These are phyloP conservation scores for Allacma fusca DNA, from an alignment of 2,888 invertebrate species.

Conservation along the genomic window DNA sequence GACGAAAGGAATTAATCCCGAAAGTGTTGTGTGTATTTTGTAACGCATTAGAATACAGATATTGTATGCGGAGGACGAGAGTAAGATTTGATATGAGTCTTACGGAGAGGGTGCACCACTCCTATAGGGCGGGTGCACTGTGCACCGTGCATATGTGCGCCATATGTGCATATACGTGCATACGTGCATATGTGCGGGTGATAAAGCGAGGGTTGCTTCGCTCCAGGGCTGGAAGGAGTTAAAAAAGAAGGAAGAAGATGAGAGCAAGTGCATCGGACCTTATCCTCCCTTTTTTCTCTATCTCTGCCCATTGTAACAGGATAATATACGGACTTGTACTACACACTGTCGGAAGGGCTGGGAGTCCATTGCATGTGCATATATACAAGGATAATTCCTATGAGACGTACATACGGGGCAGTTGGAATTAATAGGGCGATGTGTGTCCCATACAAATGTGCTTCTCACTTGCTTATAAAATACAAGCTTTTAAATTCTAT, in stretches of 20 bases:
- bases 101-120: too few species aligned
- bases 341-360: too few species aligned
- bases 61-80: too few species aligned
- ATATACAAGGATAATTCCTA: background rate
- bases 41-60: too few species aligned
- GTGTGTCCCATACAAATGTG: conserved; percentile 9
- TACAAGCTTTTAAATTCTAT: too few species aligned
- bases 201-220: background rate
- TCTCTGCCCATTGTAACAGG: background rate
- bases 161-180: too few species aligned
- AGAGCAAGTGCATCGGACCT: conserved; percentile 12
- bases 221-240: background rate
- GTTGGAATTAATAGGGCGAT: background rate
- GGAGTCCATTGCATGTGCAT: background rate
- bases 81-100: too few species aligned
- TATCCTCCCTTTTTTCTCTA: background rate
- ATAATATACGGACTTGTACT: background rate
- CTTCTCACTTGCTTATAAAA: background rate
- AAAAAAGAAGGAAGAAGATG: background rate
- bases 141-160: too few species aligned
- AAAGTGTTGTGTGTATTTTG: too few species aligned
- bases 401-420: background rate
- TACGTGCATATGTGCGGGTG: background rate
- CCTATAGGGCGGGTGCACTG: too few species aligned
- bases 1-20: too few species aligned